Evolutionary conservation across 2,797 vertebrate species (phyloP).

Genomic region (Scolopax bukidnonensis): DNA sequence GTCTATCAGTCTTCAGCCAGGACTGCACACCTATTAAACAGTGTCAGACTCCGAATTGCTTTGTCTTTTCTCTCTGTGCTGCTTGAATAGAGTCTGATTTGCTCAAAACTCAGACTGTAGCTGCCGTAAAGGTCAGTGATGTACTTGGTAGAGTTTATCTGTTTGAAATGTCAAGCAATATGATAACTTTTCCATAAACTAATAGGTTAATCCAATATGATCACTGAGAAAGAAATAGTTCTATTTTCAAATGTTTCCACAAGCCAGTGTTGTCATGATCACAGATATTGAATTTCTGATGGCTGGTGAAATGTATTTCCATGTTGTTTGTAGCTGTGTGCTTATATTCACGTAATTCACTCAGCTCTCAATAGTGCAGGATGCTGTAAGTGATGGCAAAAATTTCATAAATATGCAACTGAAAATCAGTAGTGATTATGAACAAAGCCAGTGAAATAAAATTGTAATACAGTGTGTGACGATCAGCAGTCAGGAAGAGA

Average conservation of each 20-base stretch:
- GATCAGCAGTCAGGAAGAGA: not conserved
- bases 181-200: not conserved
- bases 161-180: constrained; percentile 34
- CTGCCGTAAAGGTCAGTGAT: constrained; percentile 10
- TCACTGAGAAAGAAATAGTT: constrained; percentile 7
- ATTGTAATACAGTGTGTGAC: not conserved
- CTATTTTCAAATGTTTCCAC: constrained; percentile 12
- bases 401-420: not conserved
- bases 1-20: not conserved
- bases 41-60: not conserved
- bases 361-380: not conserved
- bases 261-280: constrained; percentile 11
- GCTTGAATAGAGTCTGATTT: not conserved
- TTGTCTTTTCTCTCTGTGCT: not conserved
- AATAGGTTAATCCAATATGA: constrained; percentile 31
- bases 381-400: not conserved
- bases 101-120: not conserved
- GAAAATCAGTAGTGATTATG: not conserved
- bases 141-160: not conserved
- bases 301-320: not conserved
- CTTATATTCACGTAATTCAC: not conserved
- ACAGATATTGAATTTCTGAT: not conserved
- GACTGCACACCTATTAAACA: not conserved
- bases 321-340: not conserved
- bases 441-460: not conserved